Evolutionary conservation across 2,888 invertebrate species (phyloP).

Genomic region (Trachelus troglodyta): DNA sequence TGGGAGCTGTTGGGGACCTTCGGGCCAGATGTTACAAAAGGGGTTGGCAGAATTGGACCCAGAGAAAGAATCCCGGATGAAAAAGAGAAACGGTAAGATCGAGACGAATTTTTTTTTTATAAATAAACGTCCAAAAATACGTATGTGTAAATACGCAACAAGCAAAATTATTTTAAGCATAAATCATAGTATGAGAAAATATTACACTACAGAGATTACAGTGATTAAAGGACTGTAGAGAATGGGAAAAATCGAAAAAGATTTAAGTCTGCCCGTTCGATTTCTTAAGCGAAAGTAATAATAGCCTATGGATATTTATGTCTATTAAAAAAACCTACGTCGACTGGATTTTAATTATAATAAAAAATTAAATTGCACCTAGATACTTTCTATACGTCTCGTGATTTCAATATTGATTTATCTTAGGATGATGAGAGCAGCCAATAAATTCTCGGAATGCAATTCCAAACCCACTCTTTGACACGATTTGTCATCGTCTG

Average conservation of each 20-base stretch:
- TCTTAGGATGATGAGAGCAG: not conserved
- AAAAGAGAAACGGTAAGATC: not conserved
- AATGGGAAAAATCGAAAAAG: not conserved
- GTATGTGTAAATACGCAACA: not conserved
- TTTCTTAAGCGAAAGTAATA: not conserved
- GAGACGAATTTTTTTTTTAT: not conserved
- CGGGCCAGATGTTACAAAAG: constrained; percentile 29
- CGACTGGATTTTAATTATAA: not conserved
- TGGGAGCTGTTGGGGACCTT: not conserved
- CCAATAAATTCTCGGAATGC: constrained; percentile 34
- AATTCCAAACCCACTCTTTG: constrained; percentile 28
- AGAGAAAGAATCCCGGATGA: not conserved
- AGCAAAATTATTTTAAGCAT: no score
- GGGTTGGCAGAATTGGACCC: not conserved
- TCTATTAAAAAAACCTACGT: not conserved
- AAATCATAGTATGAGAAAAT: no score
- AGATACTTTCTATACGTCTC: not conserved
- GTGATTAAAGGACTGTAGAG: no score
- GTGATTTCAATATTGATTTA: not conserved
- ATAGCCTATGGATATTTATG: not conserved
- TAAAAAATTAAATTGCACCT: not conserved
- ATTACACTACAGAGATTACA: no score
- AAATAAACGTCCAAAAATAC: not conserved
- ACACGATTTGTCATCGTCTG: constrained; percentile 21
- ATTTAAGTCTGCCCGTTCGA: not conserved